Conservation (phyloP, 2,888 invertebrate genomes). For the Coelinius sp. region DNA sequence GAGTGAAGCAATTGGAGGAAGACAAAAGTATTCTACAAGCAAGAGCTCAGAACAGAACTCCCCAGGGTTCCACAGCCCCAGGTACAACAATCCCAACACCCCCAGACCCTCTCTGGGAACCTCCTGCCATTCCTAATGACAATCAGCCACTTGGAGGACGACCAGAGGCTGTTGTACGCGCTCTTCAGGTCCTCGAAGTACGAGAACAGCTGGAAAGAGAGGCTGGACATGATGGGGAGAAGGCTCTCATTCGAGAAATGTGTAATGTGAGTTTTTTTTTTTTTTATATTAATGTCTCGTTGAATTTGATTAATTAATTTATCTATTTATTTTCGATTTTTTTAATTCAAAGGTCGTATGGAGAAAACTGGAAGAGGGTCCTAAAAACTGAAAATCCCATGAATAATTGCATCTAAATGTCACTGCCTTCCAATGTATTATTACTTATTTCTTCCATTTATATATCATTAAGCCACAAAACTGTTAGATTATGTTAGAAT, state of each 20-base stretch:
- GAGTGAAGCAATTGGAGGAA: constrained; percentile 87
- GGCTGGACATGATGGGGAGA: constrained; percentile 84
- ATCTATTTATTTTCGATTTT: too few relatives aligned
- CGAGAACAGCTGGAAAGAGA: constrained; percentile 88
- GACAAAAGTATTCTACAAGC: constrained; percentile 78
- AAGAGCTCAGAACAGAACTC: constrained; percentile 65
- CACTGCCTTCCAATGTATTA: constrained; percentile 29
- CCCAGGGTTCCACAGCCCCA: constrained; percentile 28
- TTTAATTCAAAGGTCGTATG: too few relatives aligned
- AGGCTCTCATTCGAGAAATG: constrained; percentile 94
- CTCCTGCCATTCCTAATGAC: constrained; percentile 58
- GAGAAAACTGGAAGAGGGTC: constrained; percentile 90
- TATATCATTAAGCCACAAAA: constrained; percentile 30
- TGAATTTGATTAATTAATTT: too few relatives aligned
- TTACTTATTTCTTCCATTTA: constrained; percentile 9
- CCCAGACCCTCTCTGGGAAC: constrained; percentile 64
- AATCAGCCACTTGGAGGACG: constrained; percentile 75
- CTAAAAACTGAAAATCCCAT: constrained; percentile 72
- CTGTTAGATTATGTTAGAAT: constrained; percentile 27
- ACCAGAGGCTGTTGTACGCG: constrained; percentile 94
- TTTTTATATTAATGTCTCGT: not conserved
- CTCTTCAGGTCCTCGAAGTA: constrained; percentile 92
- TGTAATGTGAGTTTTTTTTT: constrained; percentile 81
- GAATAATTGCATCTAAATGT: not conserved
- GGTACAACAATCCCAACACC: constrained; percentile 8